Conservation (phyloP, 2,797 vertebrate species). For the Manis pentadactyla region DNA sequence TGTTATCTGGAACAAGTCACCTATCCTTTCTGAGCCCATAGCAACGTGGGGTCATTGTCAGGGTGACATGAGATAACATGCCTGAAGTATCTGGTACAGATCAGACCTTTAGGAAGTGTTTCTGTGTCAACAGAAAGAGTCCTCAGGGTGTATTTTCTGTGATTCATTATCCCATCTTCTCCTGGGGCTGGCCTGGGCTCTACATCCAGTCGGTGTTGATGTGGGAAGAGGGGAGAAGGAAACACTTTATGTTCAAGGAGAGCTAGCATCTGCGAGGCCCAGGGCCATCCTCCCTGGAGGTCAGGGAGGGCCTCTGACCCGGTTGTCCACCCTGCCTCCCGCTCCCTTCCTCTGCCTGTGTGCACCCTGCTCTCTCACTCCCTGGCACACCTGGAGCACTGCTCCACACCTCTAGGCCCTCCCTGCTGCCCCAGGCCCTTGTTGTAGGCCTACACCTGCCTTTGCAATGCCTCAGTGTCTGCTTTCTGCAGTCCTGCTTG, state of each 20-base stretch:
- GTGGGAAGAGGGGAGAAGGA: background rate
- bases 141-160: background rate
- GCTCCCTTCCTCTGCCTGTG: too few relatives aligned
- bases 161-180: background rate
- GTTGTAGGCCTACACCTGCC: background rate
- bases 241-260: background rate
- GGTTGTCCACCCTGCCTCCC: background rate
- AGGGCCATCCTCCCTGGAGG: background rate
- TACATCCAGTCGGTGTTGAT: background rate
- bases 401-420: fast-evolving
- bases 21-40: background rate
- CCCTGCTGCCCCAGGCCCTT: background rate
- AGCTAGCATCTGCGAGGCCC: background rate
- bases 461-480: background rate
- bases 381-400: fast-evolving
- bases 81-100: background rate
- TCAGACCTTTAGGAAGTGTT: background rate
- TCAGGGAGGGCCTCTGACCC: background rate
- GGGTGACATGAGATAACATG: background rate
- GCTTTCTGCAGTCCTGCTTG: background rate
- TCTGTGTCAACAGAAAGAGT: background rate
- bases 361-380: background rate
- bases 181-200: background rate
- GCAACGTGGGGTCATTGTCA: background rate
- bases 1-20: background rate